phyloP scores from a whole-genome alignment of 1,140 invertebrate genomes.

The Myzus persicae region DNA sequence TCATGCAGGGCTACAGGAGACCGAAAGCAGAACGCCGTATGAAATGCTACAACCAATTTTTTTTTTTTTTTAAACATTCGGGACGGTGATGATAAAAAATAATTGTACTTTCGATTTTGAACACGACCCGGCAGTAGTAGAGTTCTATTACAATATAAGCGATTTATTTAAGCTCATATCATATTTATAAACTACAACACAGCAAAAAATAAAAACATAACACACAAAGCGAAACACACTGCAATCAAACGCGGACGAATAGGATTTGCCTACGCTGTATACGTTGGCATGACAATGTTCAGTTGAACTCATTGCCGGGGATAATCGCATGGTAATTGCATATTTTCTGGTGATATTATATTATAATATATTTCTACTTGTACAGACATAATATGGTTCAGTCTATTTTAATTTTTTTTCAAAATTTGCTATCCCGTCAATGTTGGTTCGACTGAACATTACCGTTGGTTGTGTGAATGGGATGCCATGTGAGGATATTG shows the following conservation, averaged over 20 bases:
- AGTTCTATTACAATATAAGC: not conserved
- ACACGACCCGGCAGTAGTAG: not conserved
- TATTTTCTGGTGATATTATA: not conserved
- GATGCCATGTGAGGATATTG: conserved; percentile 70
- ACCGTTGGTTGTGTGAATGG: conserved; percentile 77
- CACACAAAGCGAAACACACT: conserved; percentile 34
- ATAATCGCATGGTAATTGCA: not conserved
- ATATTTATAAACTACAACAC: conserved; percentile 46
- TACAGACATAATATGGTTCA: conserved; percentile 37
- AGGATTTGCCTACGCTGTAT: conserved; percentile 48
- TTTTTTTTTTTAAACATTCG: no score
- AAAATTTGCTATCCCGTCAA: conserved; percentile 34
- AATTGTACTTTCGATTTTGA: not conserved
- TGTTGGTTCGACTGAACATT: conserved; percentile 64
- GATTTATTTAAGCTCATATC: conserved; percentile 7
- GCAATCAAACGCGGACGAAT: conserved; percentile 41
- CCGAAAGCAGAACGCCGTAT: not conserved
- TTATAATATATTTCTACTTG: not conserved
- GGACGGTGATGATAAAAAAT: not conserved
- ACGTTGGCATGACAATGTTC: conserved; percentile 14
- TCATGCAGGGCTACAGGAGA: not conserved
- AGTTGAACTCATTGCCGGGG: conserved; percentile 35
- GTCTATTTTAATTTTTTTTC: not conserved
- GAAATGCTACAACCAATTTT: not conserved
- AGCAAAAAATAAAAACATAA: conserved; percentile 38